These are phyloP conservation scores for Empis stercorea DNA, from an alignment of 2,888 invertebrate species.

Conservation along the genomic window DNA sequence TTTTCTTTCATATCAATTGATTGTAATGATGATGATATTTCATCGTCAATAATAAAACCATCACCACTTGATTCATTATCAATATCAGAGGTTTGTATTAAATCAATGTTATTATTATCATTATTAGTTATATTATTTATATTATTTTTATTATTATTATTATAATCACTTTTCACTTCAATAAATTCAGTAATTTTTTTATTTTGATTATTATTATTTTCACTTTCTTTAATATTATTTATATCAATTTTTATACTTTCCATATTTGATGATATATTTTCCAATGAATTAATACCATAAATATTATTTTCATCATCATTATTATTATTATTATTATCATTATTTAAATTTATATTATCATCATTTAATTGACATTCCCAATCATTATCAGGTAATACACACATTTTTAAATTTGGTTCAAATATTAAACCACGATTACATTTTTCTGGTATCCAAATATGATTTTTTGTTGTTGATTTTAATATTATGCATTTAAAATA, in stretches of 20 bases:
- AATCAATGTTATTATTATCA: not conserved
- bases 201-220: conserved; percentile 5
- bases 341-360: not conserved
- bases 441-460: conserved; percentile 31
- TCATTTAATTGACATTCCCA: conserved; percentile 32
- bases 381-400: conserved; percentile 34
- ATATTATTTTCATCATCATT: conserved; percentile 9
- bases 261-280: conserved; percentile 8
- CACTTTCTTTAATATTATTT: conserved; percentile 19
- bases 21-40: conserved; percentile 21
- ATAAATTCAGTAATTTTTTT: conserved; percentile 10
- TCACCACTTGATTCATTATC: conserved; percentile 28
- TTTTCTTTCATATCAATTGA: conserved; percentile 20
- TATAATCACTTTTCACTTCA: conserved; percentile 12
- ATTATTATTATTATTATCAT: not conserved
- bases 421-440: conserved; percentile 33
- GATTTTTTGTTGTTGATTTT: conserved; percentile 19
- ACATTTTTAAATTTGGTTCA: conserved; percentile 29
- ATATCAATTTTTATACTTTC: conserved; percentile 15
- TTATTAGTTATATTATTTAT: not conserved
- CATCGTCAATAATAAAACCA: conserved; percentile 18
- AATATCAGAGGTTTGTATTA: conserved; percentile 5
- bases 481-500: conserved; percentile 30
- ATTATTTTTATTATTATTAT: conserved; percentile 5
- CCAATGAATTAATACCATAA: conserved; percentile 11